These are phyloP conservation scores for Gnatocerus cornutus DNA, from an alignment of 2,888 invertebrate genomes.

Conservation along the genomic window DNA sequence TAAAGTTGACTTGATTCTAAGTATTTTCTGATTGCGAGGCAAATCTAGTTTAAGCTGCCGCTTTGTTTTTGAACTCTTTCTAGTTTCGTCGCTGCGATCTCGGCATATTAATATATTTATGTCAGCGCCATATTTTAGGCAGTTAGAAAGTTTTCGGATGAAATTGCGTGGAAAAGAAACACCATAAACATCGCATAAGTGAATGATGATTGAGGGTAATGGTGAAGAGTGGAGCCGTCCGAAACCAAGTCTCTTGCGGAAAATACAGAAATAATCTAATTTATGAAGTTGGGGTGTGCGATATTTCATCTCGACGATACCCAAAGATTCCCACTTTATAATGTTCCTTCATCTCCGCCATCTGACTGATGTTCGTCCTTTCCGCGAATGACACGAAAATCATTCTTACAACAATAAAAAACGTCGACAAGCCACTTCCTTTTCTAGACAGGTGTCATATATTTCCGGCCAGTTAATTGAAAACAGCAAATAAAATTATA, in stretches of 20 bases:
- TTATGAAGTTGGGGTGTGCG: conserved; percentile 60
- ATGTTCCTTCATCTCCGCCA: conserved; percentile 52
- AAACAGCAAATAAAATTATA: conserved; percentile 67
- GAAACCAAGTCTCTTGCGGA: conserved; percentile 57
- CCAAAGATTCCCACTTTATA: conserved; percentile 52
- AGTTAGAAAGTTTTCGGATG: conserved; percentile 65
- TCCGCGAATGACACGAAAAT: conserved; percentile 17
- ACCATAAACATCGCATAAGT: conserved; percentile 66
- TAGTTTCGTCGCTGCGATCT: background rate
- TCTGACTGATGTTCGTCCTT: conserved; percentile 25
- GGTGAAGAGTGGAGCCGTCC: conserved; percentile 63
- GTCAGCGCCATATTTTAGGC: conserved; percentile 70
- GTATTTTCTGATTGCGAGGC: too few relatives aligned
- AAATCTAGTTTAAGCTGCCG: background rate
- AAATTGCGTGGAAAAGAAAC: conserved; percentile 68
- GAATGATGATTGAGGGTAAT: conserved; percentile 67
- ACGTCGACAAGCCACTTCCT: conserved; percentile 53
- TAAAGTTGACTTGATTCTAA: too few relatives aligned
- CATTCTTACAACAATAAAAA: background rate
- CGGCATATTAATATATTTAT: conserved; percentile 48
- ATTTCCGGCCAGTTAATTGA: conserved; percentile 65
- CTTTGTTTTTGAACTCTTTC: background rate
- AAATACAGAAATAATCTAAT: conserved; percentile 65
- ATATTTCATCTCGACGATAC: conserved; percentile 58
- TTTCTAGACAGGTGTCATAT: conserved; percentile 65